Conservation (phyloP, 1,140 invertebrate species). For the Magallana gigas region DNA sequence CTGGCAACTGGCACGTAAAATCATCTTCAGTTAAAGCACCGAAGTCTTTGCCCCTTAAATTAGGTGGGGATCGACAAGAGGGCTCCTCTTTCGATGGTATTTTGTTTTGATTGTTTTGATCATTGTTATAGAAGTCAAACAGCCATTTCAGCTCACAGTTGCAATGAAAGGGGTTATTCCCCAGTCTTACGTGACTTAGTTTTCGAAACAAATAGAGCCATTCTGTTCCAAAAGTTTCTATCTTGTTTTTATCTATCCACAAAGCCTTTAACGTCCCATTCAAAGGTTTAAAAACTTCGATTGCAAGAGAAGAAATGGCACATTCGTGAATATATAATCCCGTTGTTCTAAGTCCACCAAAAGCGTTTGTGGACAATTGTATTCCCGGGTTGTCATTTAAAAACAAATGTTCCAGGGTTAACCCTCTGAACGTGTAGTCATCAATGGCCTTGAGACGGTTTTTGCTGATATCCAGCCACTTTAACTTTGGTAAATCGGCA, state of each 20-base stretch:
- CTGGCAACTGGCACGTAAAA: conserved; percentile 76
- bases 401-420: conserved; percentile 76
- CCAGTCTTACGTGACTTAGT: conserved; percentile 74
- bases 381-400: conserved; percentile 77
- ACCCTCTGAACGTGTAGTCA: conserved; percentile 76
- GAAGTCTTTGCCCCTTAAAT: conserved; percentile 69
- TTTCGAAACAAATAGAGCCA: conserved; percentile 73
- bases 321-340: conserved; percentile 77
- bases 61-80: conserved; percentile 69
- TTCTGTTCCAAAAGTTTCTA: conserved; percentile 68
- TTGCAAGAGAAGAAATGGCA: conserved; percentile 68
- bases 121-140: conserved; percentile 68
- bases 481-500: conserved; percentile 71
- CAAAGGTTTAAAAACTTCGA: conserved; percentile 73
- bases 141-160: conserved; percentile 77
- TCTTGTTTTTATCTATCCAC: conserved; percentile 77
- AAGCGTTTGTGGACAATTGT: conserved; percentile 71
- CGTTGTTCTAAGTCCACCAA: conserved; percentile 73
- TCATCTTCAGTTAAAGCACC: conserved; percentile 69
- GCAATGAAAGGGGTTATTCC: conserved; percentile 76
- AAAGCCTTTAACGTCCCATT: conserved; percentile 74
- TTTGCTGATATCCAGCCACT: conserved; percentile 77
- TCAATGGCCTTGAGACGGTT: conserved; percentile 74
- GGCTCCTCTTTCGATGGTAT: conserved; percentile 71
- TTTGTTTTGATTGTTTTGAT: conserved; percentile 47